Base-by-base conservation (phyloP, 2,888 invertebrate genomes). In the Lysandra coridon region DNA sequence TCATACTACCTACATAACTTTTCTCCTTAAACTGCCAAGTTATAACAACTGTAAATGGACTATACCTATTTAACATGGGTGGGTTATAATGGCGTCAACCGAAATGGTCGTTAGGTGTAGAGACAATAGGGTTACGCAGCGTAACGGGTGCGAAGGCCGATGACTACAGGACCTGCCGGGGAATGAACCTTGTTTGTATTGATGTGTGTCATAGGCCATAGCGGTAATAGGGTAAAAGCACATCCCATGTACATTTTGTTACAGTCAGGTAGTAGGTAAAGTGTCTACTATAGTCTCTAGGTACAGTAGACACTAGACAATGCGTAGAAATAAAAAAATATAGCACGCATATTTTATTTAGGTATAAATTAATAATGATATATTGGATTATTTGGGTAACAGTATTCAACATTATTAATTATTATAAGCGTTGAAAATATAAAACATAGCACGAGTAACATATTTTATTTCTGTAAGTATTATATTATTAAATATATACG, bases 91-190 rank as follows among this genome's bases (percentile, higher is more conserved):
- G 81, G 80, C 78, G 76, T 79, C 57, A 79, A 82, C 80, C 81
- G 77, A 80, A 83, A 80, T 81, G 80, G 80, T 82, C 82, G 82
- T 79, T 78, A 79, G 74, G 76, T 81, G 82, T 89, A 57, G 89
- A 93, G 93, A 94, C 94, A 94, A 94, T 92, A 90, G 91, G 87
- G 80, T 85, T 92, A 92, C 81, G 83, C 81, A 91, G 88, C 92
- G 93, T 87, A 88, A 90, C 93, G 91, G 85, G 88, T 85, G 87
- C 88, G 93, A 94, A 94, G 94, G 94, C 92, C 93, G 90, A 85
- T 89, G 88, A 89, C 90, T 89, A 90, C 86, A 79, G 83, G 85
- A 87, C 85, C 83, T 84, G 84, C 87, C 87, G 92, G 93, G 86
- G 87, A 92, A 85, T 92, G 93, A 92, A 92, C 92, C 91, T 91